Base-by-base conservation (phyloP, 2,888 invertebrate species). In the Chydorus sphaericus region DNA sequence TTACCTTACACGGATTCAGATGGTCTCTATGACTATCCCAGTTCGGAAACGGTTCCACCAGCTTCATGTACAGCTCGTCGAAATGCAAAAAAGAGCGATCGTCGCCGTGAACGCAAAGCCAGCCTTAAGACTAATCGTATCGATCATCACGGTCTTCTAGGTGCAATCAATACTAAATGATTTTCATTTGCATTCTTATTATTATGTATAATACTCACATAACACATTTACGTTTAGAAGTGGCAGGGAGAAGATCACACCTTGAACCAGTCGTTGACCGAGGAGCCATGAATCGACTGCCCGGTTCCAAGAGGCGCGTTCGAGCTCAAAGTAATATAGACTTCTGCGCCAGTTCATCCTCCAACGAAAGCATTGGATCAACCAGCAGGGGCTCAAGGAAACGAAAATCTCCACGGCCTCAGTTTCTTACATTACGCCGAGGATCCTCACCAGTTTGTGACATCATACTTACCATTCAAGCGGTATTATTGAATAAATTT, bases 1-100 rank as follows among this genome's bases (percentile, higher is more conserved):
- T 67, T 82, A 58, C 82, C 83, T 16, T 81, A 83, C 64, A 84
- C 85, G 14, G 85, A 85, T 69, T 85, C 85, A 1, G 85, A 85
- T 67, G 85, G 84, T 3, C 70, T 85, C 23, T 85, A 85, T 66
- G 85, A 86, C 68, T 84, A 83, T 65, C 83, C 84, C 4, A 84
- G 83, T 67, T 82, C 83, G 6, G 85, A 85, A 66, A 65, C 65
- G 5, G 63, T 62, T 2, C 57, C 57, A 30, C 55, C 54, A 10
- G 57, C 51, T 44, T 33, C 36, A 16, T 38, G n/a, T 28, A 44
- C 14, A 31, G 38, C 14, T 37, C 29, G 18, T 23, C 20, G 33
- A 29, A 38, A 23, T 28, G 18, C 18, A 18, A n/a, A 31, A 11
- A 44, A 55, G 23, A 33, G 51, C 49, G 48, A 48, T 8, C 52